These are phyloP conservation scores for Abramis brama DNA, from an alignment of 2,113 vertebrate genomes.

Conservation along the genomic window DNA sequence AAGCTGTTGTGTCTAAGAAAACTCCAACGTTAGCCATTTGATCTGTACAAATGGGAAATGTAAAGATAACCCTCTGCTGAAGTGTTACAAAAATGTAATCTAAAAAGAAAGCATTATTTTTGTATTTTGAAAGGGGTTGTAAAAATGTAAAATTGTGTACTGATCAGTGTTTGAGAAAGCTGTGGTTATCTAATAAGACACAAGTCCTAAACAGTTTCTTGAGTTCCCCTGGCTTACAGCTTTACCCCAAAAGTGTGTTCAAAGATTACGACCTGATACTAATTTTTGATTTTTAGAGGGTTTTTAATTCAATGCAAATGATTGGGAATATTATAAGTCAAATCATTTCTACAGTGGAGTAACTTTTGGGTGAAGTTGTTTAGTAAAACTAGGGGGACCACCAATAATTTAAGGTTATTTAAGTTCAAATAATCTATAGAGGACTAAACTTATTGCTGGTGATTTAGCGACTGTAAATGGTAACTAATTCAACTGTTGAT, in stretches of 20 bases:
- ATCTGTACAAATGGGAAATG: conserved; percentile 60
- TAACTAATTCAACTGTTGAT: conserved; percentile 78
- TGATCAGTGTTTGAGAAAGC: conserved; percentile 65
- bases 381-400: conserved; percentile 61
- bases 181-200: conserved; percentile 69
- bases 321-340: conserved; percentile 29
- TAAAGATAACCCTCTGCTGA: conserved; percentile 71
- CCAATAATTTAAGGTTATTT: conserved; percentile 64
- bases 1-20: conserved; percentile 68
- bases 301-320: conserved; percentile 27
- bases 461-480: conserved; percentile 76
- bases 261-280: not conserved
- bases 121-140: conserved; percentile 80
- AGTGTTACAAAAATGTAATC: conserved; percentile 82
- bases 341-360: conserved; percentile 28
- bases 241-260: not conserved
- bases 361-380: conserved; percentile 20
- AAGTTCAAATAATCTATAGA: conserved; percentile 58
- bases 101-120: conserved; percentile 79
- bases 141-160: conserved; percentile 75
- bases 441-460: conserved; percentile 68
- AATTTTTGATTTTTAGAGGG: conserved; percentile 4
- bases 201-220: conserved; percentile 69
- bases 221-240: conserved; percentile 58
- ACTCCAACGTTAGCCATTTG: conserved; percentile 64